Evolutionary conservation across 2,113 vertebrate species (phyloP), one percentile per base, ranked within the genome.

Genomic region (Phalacrocorax pelagicus): DNA sequence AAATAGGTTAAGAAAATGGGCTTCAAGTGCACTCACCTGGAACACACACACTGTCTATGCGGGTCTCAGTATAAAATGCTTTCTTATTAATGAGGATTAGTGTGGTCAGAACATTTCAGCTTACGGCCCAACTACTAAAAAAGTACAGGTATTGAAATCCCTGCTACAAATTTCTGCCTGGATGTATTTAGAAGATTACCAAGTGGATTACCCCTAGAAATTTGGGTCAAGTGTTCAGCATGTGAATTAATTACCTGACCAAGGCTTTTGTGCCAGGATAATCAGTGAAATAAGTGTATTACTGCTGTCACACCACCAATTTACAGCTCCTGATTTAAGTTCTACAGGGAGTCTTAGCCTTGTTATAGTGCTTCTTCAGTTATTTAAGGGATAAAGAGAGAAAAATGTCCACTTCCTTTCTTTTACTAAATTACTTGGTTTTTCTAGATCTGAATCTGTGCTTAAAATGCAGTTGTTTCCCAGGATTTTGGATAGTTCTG

Each of bases 71-170:
- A 79, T n/a, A 94, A 96, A 97, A 87, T 77, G 9, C 36, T 88
- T 86, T 83, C 55, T 86, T 96, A 88, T 72, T 95, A 86, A 86
- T 91, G 78, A 95, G 92, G 94, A 94, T 96, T 96, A 96, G 70
- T 21, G 51, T 69, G 86, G n/a, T 58, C 92, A 89, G 81, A 90
- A 70, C 84, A 87, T 92, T 94, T 91, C 73, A 80, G 57, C 7
- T 92, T 94, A 90, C 46, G 66, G 57, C 40, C 65, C 44, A 89
- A 9, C 81, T 67, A 85, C 89, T 91, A 80, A 92, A 91, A 91
- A 86, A 54, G 29, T 40, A 77, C 54, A 92, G 62, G 51, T 83
- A 20, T 44, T 91, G 86, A 95, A 97, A 94, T 96, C 78, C 65
- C 49, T 65, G 24, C 69, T 84, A 72, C 57, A 79, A 7, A 79